phyloP scores from a whole-genome alignment of 2,888 invertebrate genomes.

The Leptinotarsa peninsularis region DNA sequence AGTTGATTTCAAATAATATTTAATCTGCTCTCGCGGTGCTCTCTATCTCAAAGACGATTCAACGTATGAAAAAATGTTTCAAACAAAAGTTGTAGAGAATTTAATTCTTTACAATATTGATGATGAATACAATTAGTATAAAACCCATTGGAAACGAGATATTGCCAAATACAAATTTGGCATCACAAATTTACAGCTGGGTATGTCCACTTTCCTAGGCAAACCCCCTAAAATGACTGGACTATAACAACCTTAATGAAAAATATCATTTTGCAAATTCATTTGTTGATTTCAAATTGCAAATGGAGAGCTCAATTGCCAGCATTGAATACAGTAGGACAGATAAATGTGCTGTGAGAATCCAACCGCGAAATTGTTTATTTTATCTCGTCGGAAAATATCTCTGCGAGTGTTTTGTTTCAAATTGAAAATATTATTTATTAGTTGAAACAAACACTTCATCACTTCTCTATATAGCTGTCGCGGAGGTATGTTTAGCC shows the following conservation, averaged over 20 bases:
- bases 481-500: slow-evolving; percentile 22
- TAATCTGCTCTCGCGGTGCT: too few species aligned
- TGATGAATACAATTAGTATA: too few species aligned
- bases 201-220: too few species aligned
- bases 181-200: too few species aligned
- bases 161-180: too few species aligned
- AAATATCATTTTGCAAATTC: not conserved
- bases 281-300: not conserved
- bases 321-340: not conserved
- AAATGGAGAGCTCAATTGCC: not conserved
- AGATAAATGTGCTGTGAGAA: slow-evolving; percentile 1
- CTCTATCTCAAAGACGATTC: too few species aligned
- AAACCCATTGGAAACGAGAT: too few species aligned
- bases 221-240: too few species aligned
- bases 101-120: too few species aligned
- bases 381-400: slow-evolving; percentile 17
- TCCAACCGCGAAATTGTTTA: slow-evolving; percentile 25
- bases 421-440: slow-evolving; percentile 28
- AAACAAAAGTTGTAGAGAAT: too few species aligned
- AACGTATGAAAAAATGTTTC: too few species aligned
- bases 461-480: slow-evolving; percentile 23
- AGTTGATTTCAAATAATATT: too few species aligned
- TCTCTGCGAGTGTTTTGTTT: slow-evolving; percentile 22
- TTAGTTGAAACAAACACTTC: slow-evolving; percentile 28
- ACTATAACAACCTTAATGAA: not conserved